phyloP scores from a whole-genome alignment of 2,888 invertebrate genomes.

The Atherix ibis region DNA sequence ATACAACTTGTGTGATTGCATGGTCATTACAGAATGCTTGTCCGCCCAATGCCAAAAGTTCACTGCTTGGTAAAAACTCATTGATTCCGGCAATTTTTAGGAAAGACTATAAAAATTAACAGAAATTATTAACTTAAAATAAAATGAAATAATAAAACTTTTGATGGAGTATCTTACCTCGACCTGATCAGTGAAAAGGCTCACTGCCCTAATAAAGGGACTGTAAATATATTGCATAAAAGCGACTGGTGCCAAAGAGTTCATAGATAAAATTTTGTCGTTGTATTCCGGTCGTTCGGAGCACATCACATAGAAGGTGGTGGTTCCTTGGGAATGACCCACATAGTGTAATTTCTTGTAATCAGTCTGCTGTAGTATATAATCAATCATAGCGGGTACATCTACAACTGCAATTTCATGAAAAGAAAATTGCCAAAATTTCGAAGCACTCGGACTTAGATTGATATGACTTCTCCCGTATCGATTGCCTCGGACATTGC shows the following conservation, averaged over 20 bases:
- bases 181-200: slow-evolving; percentile 6
- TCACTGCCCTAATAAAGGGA: slow-evolving; percentile 15
- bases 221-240: slow-evolving; percentile 24
- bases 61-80: slow-evolving; percentile 42
- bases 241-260: slow-evolving; percentile 36
- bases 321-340: slow-evolving; percentile 38
- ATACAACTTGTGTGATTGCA: slow-evolving; percentile 8
- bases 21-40: slow-evolving; percentile 28
- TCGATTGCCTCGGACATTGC: slow-evolving; percentile 31
- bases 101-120: no score
- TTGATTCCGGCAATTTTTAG: slow-evolving; percentile 15
- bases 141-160: no score
- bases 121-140: no score
- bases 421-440: slow-evolving; percentile 32
- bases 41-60: slow-evolving; percentile 33
- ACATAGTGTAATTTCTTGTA: slow-evolving; percentile 29
- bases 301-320: slow-evolving; percentile 33
- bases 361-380: slow-evolving; percentile 22
- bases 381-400: slow-evolving; percentile 32
- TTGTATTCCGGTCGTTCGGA: slow-evolving; percentile 32
- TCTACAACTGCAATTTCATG: slow-evolving; percentile 32
- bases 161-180: slow-evolving; percentile 4
- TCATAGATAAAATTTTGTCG: slow-evolving; percentile 30
- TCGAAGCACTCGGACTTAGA: slow-evolving; percentile 24
- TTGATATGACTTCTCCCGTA: slow-evolving; percentile 30